phyloP scores from a whole-genome alignment of 1,140 invertebrate genomes.

The Drosophila ficusphila region DNA sequence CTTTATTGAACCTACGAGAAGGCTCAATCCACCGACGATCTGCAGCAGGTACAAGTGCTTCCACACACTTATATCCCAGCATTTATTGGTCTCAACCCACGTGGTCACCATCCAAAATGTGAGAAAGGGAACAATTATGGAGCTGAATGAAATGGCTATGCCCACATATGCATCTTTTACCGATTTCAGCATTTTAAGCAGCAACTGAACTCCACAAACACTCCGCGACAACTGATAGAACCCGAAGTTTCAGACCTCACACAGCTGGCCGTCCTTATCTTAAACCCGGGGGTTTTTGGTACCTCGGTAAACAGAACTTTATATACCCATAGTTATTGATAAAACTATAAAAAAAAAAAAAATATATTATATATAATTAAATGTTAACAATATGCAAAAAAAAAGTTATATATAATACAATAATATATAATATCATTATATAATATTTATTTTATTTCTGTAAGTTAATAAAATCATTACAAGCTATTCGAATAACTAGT shows the following conservation, averaged over 20 bases:
- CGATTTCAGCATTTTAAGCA: conserved; percentile 7
- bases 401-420: too few species aligned
- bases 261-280: not conserved
- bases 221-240: conserved; percentile 14
- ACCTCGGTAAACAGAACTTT: not conserved
- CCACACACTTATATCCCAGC: conserved; percentile 9
- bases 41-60: conserved; percentile 47
- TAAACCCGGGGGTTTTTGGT: too few species aligned
- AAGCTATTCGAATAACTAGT: too few species aligned
- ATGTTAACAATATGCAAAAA: too few species aligned
- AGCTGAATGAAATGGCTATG: conserved; percentile 23
- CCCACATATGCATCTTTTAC: conserved; percentile 3
- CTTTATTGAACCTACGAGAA: conserved; percentile 10
- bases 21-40: conserved; percentile 11
- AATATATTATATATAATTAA: too few species aligned
- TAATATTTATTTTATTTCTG: too few species aligned
- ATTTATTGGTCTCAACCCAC: not conserved
- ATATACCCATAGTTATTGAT: not conserved
- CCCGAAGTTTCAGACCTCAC: not conserved
- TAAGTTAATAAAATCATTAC: too few species aligned
- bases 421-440: too few species aligned
- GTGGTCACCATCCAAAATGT: not conserved
- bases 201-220: not conserved
- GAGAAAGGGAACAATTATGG: conserved; percentile 15
- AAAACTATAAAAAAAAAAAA: too few species aligned